Conservation (phyloP, 1,140 invertebrate species). For the Trypoxylus dichotomus region DNA sequence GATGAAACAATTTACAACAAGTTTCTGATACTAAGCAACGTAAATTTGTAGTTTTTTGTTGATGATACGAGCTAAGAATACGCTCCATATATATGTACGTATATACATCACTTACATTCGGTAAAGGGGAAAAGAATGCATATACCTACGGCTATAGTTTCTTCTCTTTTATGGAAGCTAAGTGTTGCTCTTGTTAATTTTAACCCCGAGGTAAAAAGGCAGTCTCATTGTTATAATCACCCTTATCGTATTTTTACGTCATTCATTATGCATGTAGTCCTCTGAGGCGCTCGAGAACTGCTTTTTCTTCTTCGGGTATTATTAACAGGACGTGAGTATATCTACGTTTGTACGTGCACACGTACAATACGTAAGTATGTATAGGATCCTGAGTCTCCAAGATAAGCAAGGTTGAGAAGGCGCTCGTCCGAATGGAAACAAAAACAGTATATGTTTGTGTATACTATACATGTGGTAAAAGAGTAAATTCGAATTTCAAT, state of each 20-base stretch:
- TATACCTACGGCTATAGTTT: background rate
- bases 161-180: background rate
- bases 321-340: background rate
- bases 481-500: no score
- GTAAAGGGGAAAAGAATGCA: background rate
- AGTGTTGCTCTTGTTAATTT: conserved; percentile 35
- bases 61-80: no score
- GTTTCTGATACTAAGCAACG: no score
- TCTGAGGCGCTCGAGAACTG: background rate
- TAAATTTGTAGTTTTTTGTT: no score
- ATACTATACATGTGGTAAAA: no score
- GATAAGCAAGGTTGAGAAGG: no score
- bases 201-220: conserved; percentile 31
- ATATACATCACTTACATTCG: background rate
- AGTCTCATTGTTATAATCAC: conserved; percentile 37
- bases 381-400: background rate
- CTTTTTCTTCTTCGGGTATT: background rate
- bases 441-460: no score
- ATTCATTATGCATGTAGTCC: conserved; percentile 37
- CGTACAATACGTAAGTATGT: background rate
- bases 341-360: background rate
- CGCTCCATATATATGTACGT: background rate
- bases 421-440: no score
- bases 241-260: conserved; percentile 35
- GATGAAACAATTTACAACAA: no score